Conservation (phyloP, 2,113 vertebrate species). For the Felis chaus region DNA sequence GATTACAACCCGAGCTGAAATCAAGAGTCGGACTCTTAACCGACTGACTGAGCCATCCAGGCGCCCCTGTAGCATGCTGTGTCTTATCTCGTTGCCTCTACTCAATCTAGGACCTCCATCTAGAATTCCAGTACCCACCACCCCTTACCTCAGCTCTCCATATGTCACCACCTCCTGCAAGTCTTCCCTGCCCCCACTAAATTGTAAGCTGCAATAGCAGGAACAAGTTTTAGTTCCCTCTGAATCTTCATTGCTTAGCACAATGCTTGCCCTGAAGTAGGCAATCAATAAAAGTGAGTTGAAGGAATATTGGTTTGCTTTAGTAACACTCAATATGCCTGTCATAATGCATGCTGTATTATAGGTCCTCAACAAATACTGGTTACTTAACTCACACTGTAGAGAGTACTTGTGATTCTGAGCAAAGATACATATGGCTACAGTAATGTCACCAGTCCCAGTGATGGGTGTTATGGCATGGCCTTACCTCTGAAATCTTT, state of each 20-base stretch:
- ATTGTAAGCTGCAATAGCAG: conserved; percentile 32
- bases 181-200: conserved; percentile 4
- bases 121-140: neutral
- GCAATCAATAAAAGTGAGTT: neutral
- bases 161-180: conserved; percentile 23
- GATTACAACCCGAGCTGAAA: too few species aligned
- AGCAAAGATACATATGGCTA: neutral
- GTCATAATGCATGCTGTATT: neutral
- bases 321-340: neutral
- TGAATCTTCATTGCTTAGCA: conserved; percentile 7
- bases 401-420: neutral
- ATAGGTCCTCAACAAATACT: conserved; percentile 11
- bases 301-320: conserved; percentile 38
- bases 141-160: neutral
- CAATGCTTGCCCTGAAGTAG: conserved; percentile 11
- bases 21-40: too few species aligned
- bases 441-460: neutral
- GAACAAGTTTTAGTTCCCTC: conserved; percentile 28
- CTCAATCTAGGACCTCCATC: neutral
- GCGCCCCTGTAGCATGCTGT: neutral
- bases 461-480: neutral
- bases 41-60: too few species aligned
- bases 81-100: conserved; percentile 26
- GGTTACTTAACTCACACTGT: conserved; percentile 13
- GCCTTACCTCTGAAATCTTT: conserved; percentile 35